Evolutionary conservation across 2,797 vertebrate genomes (phyloP), one percentile per base, ranked within the genome.

Genomic region (Darevskia mixta): DNA sequence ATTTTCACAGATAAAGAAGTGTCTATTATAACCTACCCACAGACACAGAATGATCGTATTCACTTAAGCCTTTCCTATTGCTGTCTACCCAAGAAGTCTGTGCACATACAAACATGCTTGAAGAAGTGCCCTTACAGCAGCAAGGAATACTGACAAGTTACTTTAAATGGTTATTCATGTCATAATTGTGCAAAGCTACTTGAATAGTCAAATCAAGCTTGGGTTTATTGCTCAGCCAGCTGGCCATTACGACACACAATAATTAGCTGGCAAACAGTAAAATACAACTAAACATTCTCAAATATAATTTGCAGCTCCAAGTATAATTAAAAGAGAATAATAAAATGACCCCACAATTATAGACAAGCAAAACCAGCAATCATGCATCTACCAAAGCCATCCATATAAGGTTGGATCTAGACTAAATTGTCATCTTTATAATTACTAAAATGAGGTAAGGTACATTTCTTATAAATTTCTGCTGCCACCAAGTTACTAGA

Each of bases 1-100:
- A 79, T 71, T 79, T 75, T 18, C 25, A 71, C 77, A 86, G 85
- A 58, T 71, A 71, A 71, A 79, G 23, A 71, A 55, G 25, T 86
- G 43, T 45, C 41, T 66, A 1, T 49, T 77, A 71, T 86, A 79
- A 71, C 25, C 35, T 29, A 38, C n/a, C 38, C n/a, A 71, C 45
- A 35, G 41, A 67, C 3, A 67, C 13, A 61, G 25, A 32, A n/a
- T 72, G 76, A 64, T 80, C 58, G 11, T 79, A 32, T 80, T 32
- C 35, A 55, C 55, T n/a, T 61, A 80, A 61, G 32, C 9, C 79
- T 41, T 13, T 67, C 7, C 66, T 41, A 82, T 55, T 72, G n/a
- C 45, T 72, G 29, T 27, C 43, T 71, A 8, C 35, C 67, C 18
- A 83, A 82, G 23, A 25, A 35, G n/a, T 20, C 25, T 71, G n/a